phyloP scores from a whole-genome alignment of 2,888 invertebrate genomes.

The Liodrosophila aerea region DNA sequence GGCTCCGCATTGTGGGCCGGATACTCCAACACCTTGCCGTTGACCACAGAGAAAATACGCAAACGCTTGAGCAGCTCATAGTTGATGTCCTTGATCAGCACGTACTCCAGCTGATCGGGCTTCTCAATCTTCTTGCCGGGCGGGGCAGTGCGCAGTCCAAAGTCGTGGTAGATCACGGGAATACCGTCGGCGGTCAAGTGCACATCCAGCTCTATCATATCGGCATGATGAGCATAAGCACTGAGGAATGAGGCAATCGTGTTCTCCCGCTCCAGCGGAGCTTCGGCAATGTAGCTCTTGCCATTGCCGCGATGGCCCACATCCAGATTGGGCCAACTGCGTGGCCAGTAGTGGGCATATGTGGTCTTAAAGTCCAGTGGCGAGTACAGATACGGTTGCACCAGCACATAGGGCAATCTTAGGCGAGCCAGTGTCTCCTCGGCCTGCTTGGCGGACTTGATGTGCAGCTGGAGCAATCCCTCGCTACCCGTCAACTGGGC shows the following conservation, averaged over 20 bases:
- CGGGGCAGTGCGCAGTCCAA: constrained; percentile 90
- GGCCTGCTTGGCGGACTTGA: constrained; percentile 85
- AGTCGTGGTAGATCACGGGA: constrained; percentile 98
- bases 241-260: constrained; percentile 96
- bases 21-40: constrained; percentile 87
- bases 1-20: constrained; percentile 88
- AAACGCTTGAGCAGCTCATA: constrained; percentile 93
- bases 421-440: constrained; percentile 92
- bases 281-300: constrained; percentile 89
- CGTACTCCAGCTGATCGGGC: constrained; percentile 92
- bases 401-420: constrained; percentile 85
- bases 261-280: constrained; percentile 91
- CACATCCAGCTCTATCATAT: constrained; percentile 99
- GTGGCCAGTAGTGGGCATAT: constrained; percentile 93
- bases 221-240: constrained; percentile 95
- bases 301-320: constrained; percentile 98
- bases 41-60: constrained; percentile 91
- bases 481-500: constrained; percentile 89
- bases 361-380: constrained; percentile 90
- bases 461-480: constrained; percentile 88
- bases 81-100: constrained; percentile 96
- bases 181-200: constrained; percentile 97
- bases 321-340: constrained; percentile 92
- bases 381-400: constrained; percentile 79
- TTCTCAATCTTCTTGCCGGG: constrained; percentile 85